Percentiles rank a stretch among this genome's conserved stretches.
These are phyloP conservation scores for Zoanthus sansibaricus DNA, from an alignment of 92 coral and sea anemone genomes.

Conservation along the genomic window DNA sequence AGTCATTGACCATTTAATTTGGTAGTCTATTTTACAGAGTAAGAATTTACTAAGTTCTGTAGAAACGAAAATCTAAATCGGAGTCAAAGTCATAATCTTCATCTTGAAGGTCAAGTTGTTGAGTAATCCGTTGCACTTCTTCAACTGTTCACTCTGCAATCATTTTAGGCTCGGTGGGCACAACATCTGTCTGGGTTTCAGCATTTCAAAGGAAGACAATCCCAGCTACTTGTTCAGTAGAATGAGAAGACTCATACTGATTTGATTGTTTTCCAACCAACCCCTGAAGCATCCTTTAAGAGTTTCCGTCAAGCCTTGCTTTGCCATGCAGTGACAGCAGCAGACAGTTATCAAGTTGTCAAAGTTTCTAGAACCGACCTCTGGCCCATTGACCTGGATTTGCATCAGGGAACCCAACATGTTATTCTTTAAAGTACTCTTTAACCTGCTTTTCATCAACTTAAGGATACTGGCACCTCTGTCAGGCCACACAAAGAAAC, in stretches of 20 bases:
- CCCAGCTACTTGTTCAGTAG: conserved; percentile 35
- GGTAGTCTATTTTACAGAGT: too few species aligned
- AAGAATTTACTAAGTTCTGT: too few species aligned
- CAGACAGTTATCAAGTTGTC: conserved; percentile 29
- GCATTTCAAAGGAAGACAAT: conserved; percentile 29
- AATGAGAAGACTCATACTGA: conserved; percentile 25
- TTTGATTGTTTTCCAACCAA: conserved; percentile 9
- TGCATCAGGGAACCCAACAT: not conserved
- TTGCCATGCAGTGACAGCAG: conserved; percentile 18
- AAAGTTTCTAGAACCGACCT: conserved; percentile 37
- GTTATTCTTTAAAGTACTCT: not conserved
- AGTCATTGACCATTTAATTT: too few species aligned
- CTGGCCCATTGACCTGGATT: not conserved
- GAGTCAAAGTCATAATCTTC: not conserved
- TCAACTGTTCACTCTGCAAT: conserved; percentile 17
- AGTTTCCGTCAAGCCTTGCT: conserved; percentile 35
- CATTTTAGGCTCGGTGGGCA: not conserved
- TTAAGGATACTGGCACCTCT: not conserved
- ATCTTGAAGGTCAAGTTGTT: conserved; percentile 25
- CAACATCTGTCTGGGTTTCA: conserved; percentile 33
- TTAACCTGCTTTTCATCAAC: conserved; percentile 25
- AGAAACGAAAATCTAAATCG: too few species aligned
- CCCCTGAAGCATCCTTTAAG: not conserved
- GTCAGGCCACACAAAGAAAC: not conserved
- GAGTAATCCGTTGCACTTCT: conserved; percentile 30